These are phyloP conservation scores for Crenichthys baileyi DNA, from an alignment of 2,797 vertebrate genomes.

Conservation along the genomic window DNA sequence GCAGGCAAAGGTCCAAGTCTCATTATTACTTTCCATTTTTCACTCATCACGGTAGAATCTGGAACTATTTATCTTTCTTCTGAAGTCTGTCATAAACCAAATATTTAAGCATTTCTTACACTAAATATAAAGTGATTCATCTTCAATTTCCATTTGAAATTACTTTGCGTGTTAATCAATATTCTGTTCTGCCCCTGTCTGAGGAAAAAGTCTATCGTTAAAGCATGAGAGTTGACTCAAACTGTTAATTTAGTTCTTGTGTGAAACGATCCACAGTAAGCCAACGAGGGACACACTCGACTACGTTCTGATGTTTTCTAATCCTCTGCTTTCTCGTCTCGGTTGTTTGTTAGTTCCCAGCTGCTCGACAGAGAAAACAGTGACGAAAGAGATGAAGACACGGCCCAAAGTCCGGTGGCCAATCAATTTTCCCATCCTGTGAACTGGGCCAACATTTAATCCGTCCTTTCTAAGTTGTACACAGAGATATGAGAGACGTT, in stretches of 20 bases:
- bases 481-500: conserved; percentile 52
- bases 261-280: too few relatives aligned
- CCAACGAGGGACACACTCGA: conserved; percentile 27
- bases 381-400: conserved; percentile 25
- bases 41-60: conserved; percentile 35
- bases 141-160: conserved; percentile 42
- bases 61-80: conserved; percentile 26
- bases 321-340: conserved; percentile 29
- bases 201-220: conserved; percentile 42
- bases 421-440: conserved; percentile 48
- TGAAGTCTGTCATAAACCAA: conserved; percentile 25
- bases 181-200: conserved; percentile 3
- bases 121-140: conserved; percentile 34
- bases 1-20: conserved; percentile 51
- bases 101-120: conserved; percentile 33
- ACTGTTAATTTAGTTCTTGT: conserved; percentile 35
- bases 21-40: conserved; percentile 53
- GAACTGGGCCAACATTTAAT: conserved; percentile 45
- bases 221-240: conserved; percentile 55
- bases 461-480: conserved; percentile 44
- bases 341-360: conserved; percentile 36
- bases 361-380: conserved; percentile 45
- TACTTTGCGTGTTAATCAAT: conserved; percentile 27
- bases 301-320: conserved; percentile 41
- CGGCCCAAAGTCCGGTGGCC: conserved; percentile 29